Evolutionary conservation across 2,888 invertebrate species (phyloP).

Genomic region (Limenitis camilla): DNA sequence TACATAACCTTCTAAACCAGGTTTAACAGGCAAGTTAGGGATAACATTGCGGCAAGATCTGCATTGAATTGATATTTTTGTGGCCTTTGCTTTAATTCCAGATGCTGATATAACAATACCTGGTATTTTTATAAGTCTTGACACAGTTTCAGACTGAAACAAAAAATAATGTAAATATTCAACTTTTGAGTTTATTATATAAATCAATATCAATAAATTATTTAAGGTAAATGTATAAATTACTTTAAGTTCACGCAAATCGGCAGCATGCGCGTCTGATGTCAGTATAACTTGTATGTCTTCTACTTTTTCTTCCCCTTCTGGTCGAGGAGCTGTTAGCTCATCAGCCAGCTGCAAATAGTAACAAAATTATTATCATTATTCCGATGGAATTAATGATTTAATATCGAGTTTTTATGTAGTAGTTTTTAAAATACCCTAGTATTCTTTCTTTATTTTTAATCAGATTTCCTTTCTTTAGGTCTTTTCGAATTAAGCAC

Average conservation of each 20-base stretch:
- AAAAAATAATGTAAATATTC: constrained; percentile 9
- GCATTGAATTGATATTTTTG: constrained; percentile 95
- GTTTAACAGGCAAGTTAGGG: constrained; percentile 91
- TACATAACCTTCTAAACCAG: constrained; percentile 96
- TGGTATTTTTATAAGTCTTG: constrained; percentile 93
- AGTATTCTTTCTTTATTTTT: too few relatives aligned
- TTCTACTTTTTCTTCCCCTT: constrained; percentile 90
- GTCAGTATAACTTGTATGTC: constrained; percentile 93
- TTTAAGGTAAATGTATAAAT: background rate
- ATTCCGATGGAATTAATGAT: too few relatives aligned
- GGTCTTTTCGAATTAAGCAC: too few relatives aligned
- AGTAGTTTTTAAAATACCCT: too few relatives aligned
- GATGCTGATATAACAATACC: constrained; percentile 97
- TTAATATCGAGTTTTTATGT: too few relatives aligned
- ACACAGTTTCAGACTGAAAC: constrained; percentile 92
- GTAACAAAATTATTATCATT: background rate
- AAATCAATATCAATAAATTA: background rate
- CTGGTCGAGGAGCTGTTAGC: constrained; percentile 92
- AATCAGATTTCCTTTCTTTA: too few relatives aligned
- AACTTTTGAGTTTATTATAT: background rate
- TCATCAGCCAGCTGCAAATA: constrained; percentile 86
- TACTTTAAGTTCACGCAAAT: constrained; percentile 90
- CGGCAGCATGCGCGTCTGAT: constrained; percentile 87
- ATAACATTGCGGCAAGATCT: constrained; percentile 92
- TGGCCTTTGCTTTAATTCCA: constrained; percentile 95